Base-by-base conservation (phyloP, 2,888 invertebrate genomes). In the Pantelozetes paolii region DNA sequence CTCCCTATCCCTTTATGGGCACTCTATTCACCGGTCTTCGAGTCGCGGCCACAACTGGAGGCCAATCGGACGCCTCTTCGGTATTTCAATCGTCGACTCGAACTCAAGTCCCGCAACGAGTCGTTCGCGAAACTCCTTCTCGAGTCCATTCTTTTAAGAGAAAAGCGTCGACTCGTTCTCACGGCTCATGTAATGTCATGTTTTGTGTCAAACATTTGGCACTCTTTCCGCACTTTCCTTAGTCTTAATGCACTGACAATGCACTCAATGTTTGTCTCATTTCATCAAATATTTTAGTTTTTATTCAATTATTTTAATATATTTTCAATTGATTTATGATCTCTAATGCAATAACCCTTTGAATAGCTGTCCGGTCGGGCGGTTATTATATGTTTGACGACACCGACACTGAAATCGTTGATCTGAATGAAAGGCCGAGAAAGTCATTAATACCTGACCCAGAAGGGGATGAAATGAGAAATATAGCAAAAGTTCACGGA, bases 371-470 rank as follows among this genome's bases (percentile, higher is more conserved):
- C 75, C 89, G 97, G 71, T 96, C 96, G 76, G 99, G 98, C 23
- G 99, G 99, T 84, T 98, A 99, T 85, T 98, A 96, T 85, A 95
- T 99, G 94, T 99, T 99, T 85, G 96, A 97, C 81, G 95, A 96
- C 81, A 78, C 79, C 6, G 90, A 90, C 80, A 90, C 91, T 78
- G 90, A 90, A 75, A 90, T 90, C 57, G 87, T 90, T 77, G 80
- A 79, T 54, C 75, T 79, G 30, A 79, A 77, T 71, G 74, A 77
- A 28, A 76, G 75, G 67, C 72, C 75, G 11, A 72, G 75, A 69
- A 75, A 75, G 40, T 75, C 75, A 50, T 71, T 77, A 13, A 76
- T 77, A 32, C 76, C 76, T 40, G 78, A 78, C 71, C 77, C 77
- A 15, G 74, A 73, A 48, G 78, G 77, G 57, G 77, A 78, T 62